These are phyloP conservation scores for Chaetops frenatus DNA, from an alignment of 2,113 vertebrate genomes.

Conservation along the genomic window DNA sequence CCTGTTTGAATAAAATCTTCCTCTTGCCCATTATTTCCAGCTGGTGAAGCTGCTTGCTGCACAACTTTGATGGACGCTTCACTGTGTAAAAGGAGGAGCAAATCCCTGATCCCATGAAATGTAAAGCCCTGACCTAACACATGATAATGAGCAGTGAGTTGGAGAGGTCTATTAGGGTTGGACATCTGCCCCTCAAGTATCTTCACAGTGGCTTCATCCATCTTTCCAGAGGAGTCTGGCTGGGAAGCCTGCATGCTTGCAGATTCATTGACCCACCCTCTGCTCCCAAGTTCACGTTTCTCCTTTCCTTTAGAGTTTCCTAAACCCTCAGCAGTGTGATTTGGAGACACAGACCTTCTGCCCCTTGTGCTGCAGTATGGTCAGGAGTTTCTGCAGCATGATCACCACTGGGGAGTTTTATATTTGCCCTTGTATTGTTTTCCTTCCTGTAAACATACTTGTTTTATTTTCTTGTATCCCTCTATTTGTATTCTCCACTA, in stretches of 20 bases:
- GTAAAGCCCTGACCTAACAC: background rate
- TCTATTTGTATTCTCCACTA: background rate
- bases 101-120: background rate
- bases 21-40: background rate
- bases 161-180: background rate
- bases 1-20: background rate
- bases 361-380: fast-evolving
- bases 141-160: background rate
- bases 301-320: background rate
- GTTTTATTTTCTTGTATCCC: background rate
- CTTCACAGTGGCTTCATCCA: background rate
- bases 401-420: background rate
- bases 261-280: background rate
- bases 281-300: background rate
- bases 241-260: background rate
- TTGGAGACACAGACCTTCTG: background rate
- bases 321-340: background rate
- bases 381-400: background rate
- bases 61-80: background rate
- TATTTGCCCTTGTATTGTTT: background rate
- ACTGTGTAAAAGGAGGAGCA: background rate
- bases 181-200: background rate
- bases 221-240: background rate
- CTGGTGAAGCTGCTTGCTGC: background rate
- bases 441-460: background rate